Conservation (phyloP, 2,888 invertebrate species). For the Epinotia nisella region DNA sequence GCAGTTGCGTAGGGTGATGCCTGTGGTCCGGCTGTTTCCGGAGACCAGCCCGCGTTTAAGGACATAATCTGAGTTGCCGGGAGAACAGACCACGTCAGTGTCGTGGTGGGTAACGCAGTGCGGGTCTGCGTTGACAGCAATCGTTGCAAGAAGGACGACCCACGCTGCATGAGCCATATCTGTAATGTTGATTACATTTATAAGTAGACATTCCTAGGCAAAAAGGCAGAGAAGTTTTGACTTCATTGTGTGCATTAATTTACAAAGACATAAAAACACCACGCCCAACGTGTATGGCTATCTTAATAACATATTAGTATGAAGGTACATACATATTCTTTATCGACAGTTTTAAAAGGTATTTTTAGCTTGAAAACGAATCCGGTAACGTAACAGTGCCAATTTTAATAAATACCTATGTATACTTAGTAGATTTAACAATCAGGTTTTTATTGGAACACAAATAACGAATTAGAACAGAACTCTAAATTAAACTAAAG, state of each 20-base stretch:
- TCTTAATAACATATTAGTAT: too few species aligned
- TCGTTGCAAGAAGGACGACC: constrained; percentile 7
- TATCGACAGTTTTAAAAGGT: too few species aligned
- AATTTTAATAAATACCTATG: too few species aligned
- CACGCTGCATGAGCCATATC: constrained; percentile 15
- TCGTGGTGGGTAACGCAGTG: constrained; percentile 6
- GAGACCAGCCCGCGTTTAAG: constrained; percentile 56
- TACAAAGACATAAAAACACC: neutral
- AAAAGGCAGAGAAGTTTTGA: neutral
- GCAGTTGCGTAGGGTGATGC: constrained; percentile 54
- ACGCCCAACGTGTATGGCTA: neutral
- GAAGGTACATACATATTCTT: too few species aligned
- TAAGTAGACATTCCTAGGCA: neutral
- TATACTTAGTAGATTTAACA: too few species aligned
- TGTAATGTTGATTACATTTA: neutral
- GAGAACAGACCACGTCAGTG: constrained; percentile 52
- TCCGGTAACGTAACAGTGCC: too few species aligned
- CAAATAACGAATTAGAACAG: too few species aligned
- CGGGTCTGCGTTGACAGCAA: constrained; percentile 6
- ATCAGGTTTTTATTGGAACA: too few species aligned
- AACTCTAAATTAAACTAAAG: too few species aligned
- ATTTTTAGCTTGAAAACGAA: too few species aligned
- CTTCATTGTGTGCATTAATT: neutral
- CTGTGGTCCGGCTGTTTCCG: constrained; percentile 54
- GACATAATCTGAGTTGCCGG: constrained; percentile 50